Evolutionary conservation across 35 echinoderm and acorn worm species (phyloP).

Genomic region (Heliocidaris erythrogramma): DNA sequence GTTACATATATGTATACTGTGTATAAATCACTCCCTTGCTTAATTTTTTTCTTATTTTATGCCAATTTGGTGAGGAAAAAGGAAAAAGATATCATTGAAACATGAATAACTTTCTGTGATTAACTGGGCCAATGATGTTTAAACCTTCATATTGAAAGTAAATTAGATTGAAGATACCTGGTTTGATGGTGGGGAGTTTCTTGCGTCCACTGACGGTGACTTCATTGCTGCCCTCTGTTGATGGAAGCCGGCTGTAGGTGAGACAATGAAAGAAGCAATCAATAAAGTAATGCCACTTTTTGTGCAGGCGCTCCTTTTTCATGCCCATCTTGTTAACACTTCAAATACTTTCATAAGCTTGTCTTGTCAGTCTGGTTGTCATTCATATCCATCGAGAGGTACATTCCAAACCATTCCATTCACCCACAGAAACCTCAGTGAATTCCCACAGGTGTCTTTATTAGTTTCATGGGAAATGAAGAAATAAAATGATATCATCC

Average conservation of each 20-base stretch:
- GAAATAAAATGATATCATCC: not conserved
- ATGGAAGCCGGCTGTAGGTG: constrained; percentile 35
- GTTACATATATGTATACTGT: too few relatives aligned
- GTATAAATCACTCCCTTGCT: too few relatives aligned
- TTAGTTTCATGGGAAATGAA: not conserved
- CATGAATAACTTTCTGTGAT: too few relatives aligned
- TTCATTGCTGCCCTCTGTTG: constrained; percentile 34
- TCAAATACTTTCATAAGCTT: not conserved
- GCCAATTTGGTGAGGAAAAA: too few relatives aligned
- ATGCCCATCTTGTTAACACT: not conserved
- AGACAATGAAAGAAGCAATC: constrained; percentile 45
- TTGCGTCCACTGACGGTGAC: constrained; percentile 36
- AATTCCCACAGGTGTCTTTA: too few relatives aligned
- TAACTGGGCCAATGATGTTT: too few relatives aligned
- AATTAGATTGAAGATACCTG: constrained; percentile 1
- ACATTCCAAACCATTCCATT: too few relatives aligned
- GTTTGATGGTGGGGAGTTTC: constrained; percentile 35
- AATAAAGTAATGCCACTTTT: constrained; percentile 41
- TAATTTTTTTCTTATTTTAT: too few relatives aligned
- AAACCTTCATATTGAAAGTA: not conserved
- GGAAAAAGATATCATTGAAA: too few relatives aligned
- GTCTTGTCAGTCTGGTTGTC: not conserved
- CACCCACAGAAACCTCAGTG: too few relatives aligned
- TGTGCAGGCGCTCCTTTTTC: not conserved
- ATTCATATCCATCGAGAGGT: not conserved